A percentile compares a stretch with the other conserved stretches of the same genome.
phyloP scores from a whole-genome alignment of 2,113 vertebrate genomes.

The Anolis carolinensis region DNA sequence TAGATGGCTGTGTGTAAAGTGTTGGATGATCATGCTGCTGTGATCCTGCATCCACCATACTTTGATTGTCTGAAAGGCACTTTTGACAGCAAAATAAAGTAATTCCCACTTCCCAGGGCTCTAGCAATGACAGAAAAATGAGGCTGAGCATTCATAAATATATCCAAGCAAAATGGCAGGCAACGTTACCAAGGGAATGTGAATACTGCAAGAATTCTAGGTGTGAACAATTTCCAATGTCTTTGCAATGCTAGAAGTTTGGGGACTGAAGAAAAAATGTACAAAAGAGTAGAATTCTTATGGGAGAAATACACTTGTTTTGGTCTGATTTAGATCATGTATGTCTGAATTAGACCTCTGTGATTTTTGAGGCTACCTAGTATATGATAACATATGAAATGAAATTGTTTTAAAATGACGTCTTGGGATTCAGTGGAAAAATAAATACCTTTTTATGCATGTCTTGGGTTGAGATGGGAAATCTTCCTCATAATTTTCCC shows the following conservation, averaged over 20 bases:
- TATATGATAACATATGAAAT: background rate
- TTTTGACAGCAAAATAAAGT: too few species aligned
- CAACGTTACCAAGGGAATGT: background rate
- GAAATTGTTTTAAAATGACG: slow-evolving; percentile 17
- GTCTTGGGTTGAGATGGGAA: slow-evolving; percentile 44
- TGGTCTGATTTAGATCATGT: background rate
- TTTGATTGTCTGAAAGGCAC: too few species aligned
- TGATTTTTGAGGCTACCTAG: background rate
- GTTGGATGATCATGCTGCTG: too few species aligned
- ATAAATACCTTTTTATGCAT: slow-evolving; percentile 50
- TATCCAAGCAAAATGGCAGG: too few species aligned
- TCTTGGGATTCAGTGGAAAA: slow-evolving; percentile 44
- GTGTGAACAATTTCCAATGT: background rate
- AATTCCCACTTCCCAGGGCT: too few species aligned
- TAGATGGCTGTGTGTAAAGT: too few species aligned
- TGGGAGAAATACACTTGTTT: background rate
- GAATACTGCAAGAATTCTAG: background rate
- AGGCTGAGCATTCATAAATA: too few species aligned
- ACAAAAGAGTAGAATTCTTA: background rate
- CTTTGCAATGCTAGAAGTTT: background rate
- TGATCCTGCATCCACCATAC: too few species aligned
- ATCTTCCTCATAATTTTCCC: background rate
- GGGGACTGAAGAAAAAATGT: too few species aligned
- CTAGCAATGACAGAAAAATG: too few species aligned
- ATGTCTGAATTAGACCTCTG: background rate